Evolutionary conservation across 2,888 invertebrate species (phyloP).

Genomic region (Cryptus viduatorius): DNA sequence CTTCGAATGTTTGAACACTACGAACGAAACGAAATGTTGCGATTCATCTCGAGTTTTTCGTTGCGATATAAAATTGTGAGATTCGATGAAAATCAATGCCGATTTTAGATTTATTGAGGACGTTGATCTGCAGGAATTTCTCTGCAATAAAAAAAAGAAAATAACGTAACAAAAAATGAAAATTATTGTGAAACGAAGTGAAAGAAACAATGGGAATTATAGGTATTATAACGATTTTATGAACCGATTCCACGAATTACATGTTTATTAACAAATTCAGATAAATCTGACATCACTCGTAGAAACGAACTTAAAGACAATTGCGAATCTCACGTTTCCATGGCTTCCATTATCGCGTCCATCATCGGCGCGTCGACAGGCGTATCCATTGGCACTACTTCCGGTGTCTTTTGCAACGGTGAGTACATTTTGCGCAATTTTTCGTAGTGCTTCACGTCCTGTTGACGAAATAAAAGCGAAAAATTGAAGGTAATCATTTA

Average conservation of each 20-base stretch:
- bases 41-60: too few relatives aligned
- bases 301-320: constrained; percentile 51
- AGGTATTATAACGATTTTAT: constrained; percentile 50
- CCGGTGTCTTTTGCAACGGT: constrained; percentile 85
- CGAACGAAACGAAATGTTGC: too few relatives aligned
- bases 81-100: too few relatives aligned
- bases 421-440: constrained; percentile 90
- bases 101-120: too few relatives aligned
- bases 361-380: constrained; percentile 72
- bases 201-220: neutral
- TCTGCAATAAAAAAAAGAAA: neutral
- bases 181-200: too few relatives aligned
- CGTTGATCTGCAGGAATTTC: neutral
- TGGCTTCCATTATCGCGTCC: constrained; percentile 81
- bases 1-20: too few relatives aligned
- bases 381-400: constrained; percentile 87
- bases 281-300: constrained; percentile 55
- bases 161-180: neutral
- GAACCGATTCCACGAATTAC: constrained; percentile 57
- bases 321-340: constrained; percentile 78
- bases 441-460: constrained; percentile 92
- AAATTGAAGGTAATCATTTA: neutral
- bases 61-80: too few relatives aligned
- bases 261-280: constrained; percentile 66
- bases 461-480: constrained; percentile 19